Conservation (phyloP, 2,888 invertebrate species). For the Ellobium chinense region DNA sequence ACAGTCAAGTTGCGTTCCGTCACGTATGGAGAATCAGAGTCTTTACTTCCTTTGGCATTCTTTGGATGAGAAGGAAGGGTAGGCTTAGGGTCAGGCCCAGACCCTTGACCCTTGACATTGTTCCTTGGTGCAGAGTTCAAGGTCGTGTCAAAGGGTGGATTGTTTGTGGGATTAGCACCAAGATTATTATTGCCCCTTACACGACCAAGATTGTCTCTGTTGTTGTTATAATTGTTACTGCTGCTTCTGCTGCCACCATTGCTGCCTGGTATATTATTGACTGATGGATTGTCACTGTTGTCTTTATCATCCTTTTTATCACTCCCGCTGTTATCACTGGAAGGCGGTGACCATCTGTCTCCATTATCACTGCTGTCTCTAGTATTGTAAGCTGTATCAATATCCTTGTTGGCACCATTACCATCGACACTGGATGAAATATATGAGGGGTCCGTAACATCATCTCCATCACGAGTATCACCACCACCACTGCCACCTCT, state of each 20-base stretch:
- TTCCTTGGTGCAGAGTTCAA: background rate
- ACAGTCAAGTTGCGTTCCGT: constrained; percentile 50
- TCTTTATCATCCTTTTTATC: background rate
- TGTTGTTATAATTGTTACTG: background rate
- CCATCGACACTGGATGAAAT: background rate
- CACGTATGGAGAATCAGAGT: constrained; percentile 15
- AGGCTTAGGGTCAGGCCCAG: background rate
- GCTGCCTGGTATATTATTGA: background rate
- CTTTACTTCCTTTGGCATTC: background rate
- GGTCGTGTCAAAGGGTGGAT: constrained; percentile 6
- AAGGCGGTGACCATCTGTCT: no score
- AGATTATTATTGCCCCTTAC: background rate
- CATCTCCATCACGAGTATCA: background rate
- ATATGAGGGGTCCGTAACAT: no score
- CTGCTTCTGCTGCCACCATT: background rate
- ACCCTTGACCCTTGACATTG: background rate
- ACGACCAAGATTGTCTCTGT: background rate
- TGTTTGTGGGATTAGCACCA: background rate
- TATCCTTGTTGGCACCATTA: background rate
- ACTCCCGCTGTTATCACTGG: no score
- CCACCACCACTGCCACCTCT: background rate
- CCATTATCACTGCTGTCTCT: background rate
- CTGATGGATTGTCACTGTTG: background rate
- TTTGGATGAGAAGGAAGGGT: background rate
- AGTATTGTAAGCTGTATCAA: background rate